Percentiles rank a stretch among this genome's conserved stretches.
phyloP scores from a whole-genome alignment of 37 sponge, comb jelly and placozoan genomes.

The Axinella damicornis region DNA sequence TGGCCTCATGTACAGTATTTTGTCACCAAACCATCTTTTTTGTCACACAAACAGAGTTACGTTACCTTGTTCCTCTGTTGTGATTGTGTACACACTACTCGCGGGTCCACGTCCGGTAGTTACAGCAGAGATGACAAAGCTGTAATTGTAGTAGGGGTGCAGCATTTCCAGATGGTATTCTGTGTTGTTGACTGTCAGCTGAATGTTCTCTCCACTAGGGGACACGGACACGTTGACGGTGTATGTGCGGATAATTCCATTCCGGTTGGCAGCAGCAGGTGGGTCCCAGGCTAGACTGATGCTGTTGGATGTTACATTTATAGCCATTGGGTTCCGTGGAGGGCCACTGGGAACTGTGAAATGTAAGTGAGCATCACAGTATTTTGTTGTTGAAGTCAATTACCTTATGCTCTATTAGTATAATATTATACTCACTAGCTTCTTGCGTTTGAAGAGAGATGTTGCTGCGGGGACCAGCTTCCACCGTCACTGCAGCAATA shows the following conservation, averaged over 20 bases:
- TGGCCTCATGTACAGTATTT: background rate
- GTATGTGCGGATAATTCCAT: slow-evolving; percentile 38
- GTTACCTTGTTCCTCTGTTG: slow-evolving; percentile 17
- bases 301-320: background rate
- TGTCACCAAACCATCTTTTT: no score
- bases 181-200: background rate
- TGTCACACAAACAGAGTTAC: background rate
- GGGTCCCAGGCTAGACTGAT: slow-evolving; percentile 5
- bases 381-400: no score
- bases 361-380: no score
- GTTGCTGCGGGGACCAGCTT: slow-evolving; percentile 8
- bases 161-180: background rate
- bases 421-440: slow-evolving; percentile 1
- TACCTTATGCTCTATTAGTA: no score
- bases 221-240: background rate
- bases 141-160: slow-evolving; percentile 12
- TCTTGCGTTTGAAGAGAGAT: background rate
- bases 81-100: background rate
- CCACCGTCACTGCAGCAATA: slow-evolving; percentile 15
- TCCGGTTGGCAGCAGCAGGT: slow-evolving; percentile 3
- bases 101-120: slow-evolving; percentile 10
- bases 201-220: background rate
- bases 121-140: slow-evolving; percentile 3
- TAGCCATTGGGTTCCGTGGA: background rate
- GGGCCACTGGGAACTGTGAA: slow-evolving; percentile 15